phyloP scores from a whole-genome alignment of 2,113 vertebrate genomes.

The Sinocyclocheilus maitianheensis region DNA sequence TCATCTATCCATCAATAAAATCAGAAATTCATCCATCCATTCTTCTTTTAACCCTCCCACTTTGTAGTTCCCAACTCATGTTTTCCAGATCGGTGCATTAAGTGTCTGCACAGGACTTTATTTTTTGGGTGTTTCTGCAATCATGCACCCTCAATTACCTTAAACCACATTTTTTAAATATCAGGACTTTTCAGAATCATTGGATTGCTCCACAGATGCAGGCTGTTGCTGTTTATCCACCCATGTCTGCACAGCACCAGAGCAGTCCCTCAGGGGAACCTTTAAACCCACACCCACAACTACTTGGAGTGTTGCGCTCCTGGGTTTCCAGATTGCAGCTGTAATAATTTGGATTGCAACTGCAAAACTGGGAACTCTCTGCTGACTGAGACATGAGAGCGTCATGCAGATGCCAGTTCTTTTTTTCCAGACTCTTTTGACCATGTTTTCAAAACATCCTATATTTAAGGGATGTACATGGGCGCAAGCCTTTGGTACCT shows the following conservation, averaged over 20 bases:
- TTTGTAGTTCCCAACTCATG: neutral
- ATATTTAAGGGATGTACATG: too few species aligned
- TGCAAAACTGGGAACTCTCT: neutral
- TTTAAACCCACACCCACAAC: constrained; percentile 16
- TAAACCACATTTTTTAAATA: neutral
- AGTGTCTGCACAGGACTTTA: neutral
- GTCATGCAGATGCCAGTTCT: neutral
- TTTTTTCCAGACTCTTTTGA: too few species aligned
- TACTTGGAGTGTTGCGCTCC: neutral
- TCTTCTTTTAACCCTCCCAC: neutral
- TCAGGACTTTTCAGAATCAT: neutral
- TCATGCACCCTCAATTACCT: neutral
- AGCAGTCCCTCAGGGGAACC: neutral
- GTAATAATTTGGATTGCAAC: constrained; percentile 4
- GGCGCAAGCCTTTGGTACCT: neutral
- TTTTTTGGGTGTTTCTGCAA: too few species aligned
- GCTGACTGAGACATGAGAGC: neutral
- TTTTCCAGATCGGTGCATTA: constrained; percentile 42
- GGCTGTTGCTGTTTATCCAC: neutral
- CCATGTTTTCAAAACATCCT: too few species aligned
- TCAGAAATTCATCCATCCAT: neutral
- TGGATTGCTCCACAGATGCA: neutral
- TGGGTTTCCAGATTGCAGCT: constrained; percentile 9
- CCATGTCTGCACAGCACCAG: constrained; percentile 1
- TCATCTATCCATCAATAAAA: constrained; percentile 60